Base-by-base conservation (phyloP, 2,113 vertebrate species). In the Trogon melanurus region DNA sequence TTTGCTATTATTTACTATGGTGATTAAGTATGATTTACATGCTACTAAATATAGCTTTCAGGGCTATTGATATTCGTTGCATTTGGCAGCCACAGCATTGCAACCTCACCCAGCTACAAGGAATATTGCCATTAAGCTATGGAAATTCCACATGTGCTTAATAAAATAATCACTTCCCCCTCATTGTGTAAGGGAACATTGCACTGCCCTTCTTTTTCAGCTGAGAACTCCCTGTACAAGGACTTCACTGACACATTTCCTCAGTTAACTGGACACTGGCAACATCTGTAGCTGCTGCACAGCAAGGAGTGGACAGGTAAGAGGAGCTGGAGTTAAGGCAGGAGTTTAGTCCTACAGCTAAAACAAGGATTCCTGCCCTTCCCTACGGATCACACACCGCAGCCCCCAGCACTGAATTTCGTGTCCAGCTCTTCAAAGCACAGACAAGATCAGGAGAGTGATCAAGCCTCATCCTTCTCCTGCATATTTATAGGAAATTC, bases 401-500 rank as follows among this genome's bases (percentile, higher is more conserved):
- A 61, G 80, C 58, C 64, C 47, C 54, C 3, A 7, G 75, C 1
- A 0, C 79, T 41, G 72, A 76, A 73, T 78, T 92, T 78, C 56
- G 3, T 7, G 47, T 87, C 89, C 81, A 79, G 84, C 48, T 87
- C 70, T 91, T 87, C 69, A 66, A 67, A 89, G 32, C 69, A 48
- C 53, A 45, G 48, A 11, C 36, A 29, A 44, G 70, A 91, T 58
- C 47, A 66, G 83, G 51, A 66, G 58, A 70, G 56, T 32, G 79
- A 90, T 93, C 96, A 93, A 47, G n/a, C n/a, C 38, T 54, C 38
- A n/a, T 81, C 75, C 27, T 87, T 79, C 50, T 66, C 38, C 66
- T 85, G 90, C 72, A 54, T 93, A 85, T 85, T 93, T 66, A 76
- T 66, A 67, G 86, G 51, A 74, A 78, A 89, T 74, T 84, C 51